These are phyloP conservation scores for Agrilus biguttatus DNA, from an alignment of 2,888 invertebrate species.

Conservation along the genomic window DNA sequence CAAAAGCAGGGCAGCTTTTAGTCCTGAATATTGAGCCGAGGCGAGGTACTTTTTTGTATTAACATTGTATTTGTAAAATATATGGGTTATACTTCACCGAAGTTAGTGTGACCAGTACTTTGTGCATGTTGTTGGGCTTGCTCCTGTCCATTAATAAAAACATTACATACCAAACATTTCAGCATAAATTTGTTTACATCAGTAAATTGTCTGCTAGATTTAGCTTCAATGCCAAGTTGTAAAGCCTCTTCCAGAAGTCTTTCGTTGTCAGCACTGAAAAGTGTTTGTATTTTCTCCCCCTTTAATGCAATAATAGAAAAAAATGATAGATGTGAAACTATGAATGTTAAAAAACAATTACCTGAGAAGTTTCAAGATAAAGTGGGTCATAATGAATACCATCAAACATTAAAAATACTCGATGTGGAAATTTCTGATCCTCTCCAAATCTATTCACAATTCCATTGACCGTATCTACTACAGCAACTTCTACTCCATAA, in stretches of 20 bases:
- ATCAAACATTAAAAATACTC: constrained; percentile 84
- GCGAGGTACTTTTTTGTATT: no score
- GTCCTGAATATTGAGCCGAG: no score
- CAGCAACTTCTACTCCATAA: constrained; percentile 84
- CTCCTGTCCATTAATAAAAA: constrained; percentile 59
- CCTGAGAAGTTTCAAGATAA: constrained; percentile 67
- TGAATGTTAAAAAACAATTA: constrained; percentile 25
- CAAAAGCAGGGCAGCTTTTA: no score
- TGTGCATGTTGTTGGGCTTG: constrained; percentile 79
- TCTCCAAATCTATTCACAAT: constrained; percentile 89
- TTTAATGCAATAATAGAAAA: constrained; percentile 23
- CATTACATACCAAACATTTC: constrained; percentile 69
- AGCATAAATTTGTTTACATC: constrained; percentile 78
- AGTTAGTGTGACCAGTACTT: constrained; percentile 66
- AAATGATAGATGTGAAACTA: not conserved
- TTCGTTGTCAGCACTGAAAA: constrained; percentile 64
- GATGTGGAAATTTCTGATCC: constrained; percentile 67
- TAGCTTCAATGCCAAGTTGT: constrained; percentile 75
- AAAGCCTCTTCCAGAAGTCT: constrained; percentile 64
- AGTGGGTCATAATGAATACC: constrained; percentile 95
- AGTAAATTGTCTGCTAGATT: constrained; percentile 79
- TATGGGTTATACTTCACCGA: constrained; percentile 52
- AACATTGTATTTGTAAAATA: not conserved
- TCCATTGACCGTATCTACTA: constrained; percentile 81
- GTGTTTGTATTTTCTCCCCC: constrained; percentile 61